These are phyloP conservation scores for Pituophis catenifer DNA, from an alignment of 2,113 vertebrate species.

Conservation along the genomic window DNA sequence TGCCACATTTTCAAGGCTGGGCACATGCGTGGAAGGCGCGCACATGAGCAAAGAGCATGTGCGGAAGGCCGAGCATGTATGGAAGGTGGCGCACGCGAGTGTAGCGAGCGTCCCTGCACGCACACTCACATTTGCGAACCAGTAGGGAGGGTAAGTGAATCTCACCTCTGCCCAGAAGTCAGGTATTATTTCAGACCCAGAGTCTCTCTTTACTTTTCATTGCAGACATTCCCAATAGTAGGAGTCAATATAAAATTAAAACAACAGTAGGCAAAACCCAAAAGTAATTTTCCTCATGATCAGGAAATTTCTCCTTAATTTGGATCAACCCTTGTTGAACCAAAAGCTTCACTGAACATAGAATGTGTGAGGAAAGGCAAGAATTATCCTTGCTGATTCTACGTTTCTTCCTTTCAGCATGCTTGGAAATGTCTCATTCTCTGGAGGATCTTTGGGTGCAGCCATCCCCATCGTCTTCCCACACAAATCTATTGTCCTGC, in stretches of 20 bases:
- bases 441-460: slow-evolving; percentile 73
- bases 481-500: not conserved
- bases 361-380: not conserved
- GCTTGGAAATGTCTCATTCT: slow-evolving; percentile 64
- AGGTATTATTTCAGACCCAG: not conserved
- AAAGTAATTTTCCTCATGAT: not conserved
- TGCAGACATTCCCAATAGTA: not conserved
- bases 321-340: not conserved
- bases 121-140: too few species aligned
- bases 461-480: slow-evolving; percentile 37
- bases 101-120: too few species aligned
- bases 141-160: too few species aligned
- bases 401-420: slow-evolving; percentile 18
- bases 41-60: too few species aligned
- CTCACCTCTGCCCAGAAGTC: not conserved
- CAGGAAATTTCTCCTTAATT: not conserved
- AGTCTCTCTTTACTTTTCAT: not conserved
- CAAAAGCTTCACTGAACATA: not conserved
- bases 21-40: too few species aligned
- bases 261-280: not conserved
- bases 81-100: too few species aligned
- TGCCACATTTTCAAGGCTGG: too few species aligned
- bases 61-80: too few species aligned
- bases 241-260: not conserved
- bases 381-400: not conserved